Base-by-base conservation (phyloP, 53 echinoderm and acorn worm genomes). In the Stichopus horrens region DNA sequence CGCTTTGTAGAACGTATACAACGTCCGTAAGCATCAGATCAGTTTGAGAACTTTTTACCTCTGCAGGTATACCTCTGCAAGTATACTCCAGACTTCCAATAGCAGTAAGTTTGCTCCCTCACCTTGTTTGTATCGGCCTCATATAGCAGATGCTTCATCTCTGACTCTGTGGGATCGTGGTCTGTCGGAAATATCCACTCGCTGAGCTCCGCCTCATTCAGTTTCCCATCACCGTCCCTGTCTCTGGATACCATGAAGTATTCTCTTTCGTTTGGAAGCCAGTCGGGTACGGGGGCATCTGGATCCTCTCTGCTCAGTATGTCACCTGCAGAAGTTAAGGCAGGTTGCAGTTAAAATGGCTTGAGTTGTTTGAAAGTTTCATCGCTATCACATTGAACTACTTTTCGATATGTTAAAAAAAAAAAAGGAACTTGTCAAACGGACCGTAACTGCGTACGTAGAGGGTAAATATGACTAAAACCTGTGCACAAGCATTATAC, bases 141-240 rank as follows among this genome's bases (percentile, higher is more conserved):
- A 58, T 83, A 93, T 9, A 97, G 86, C 4, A 97, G 93, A 90
- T 97, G 97, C 57, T 95, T 97, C 11, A 94, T 94, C 77, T 97
- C 97, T 10, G 97, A 94, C 63, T 87, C 84, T 2, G 92, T 86
- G 10, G 94, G 98, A 89, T 98, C 98, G 21, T 95, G 95, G 18
- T 94, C 89, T 54, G 89, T 89, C 6, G 98, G 98, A 73, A 98
- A 88, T 19, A 98, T 95, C 95, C 95, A 98, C 63, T 95, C 95
- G 5, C 90, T 88, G 0, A 97, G 74, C 80, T 97, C 98, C n/a
- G 82, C n/a, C 1, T 54, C 21, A 75, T 94, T 91, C 89, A 97
- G 83, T 54, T 73, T 91, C n/a, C 91, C 92, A 23, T 97, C 98
- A 52, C 92, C 90, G 63, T 97, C 87, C 87, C 90, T 91, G 91